phyloP scores from a whole-genome alignment of 2,888 invertebrate species.

The Acronicta aceris region DNA sequence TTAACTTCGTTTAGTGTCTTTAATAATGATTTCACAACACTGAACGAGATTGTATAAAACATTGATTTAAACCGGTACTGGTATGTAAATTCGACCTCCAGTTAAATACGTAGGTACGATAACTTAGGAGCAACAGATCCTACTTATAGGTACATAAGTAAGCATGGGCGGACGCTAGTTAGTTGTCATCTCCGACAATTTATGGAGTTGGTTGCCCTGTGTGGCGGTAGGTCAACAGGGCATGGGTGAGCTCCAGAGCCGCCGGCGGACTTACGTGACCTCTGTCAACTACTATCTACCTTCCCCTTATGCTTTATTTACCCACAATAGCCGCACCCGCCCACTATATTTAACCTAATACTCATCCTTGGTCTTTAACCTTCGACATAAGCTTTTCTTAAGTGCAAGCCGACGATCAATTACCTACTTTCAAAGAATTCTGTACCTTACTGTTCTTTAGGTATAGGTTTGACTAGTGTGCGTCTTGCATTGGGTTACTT shows the following conservation, averaged over 20 bases:
- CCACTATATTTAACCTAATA: conserved; percentile 68
- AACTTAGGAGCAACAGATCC: conserved; percentile 23
- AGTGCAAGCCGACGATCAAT: conserved; percentile 50
- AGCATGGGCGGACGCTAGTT: conserved; percentile 53
- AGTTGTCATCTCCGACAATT: conserved; percentile 69
- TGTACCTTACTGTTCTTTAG: conserved; percentile 40
- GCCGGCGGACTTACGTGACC: conserved; percentile 65
- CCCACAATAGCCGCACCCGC: conserved; percentile 63
- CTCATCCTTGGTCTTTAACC: conserved; percentile 71
- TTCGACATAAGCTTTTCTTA: conserved; percentile 62
- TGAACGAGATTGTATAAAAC: no score
- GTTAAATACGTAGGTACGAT: conserved; percentile 24
- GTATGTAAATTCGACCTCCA: conserved; percentile 2
- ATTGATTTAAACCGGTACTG: no score
- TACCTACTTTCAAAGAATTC: conserved; percentile 49
- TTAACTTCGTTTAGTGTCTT: no score
- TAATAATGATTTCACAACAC: no score
- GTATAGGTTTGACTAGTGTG: conserved; percentile 17
- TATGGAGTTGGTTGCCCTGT: conserved; percentile 62
- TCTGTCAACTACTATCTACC: conserved; percentile 71
- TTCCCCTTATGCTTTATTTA: conserved; percentile 69
- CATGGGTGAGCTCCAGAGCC: conserved; percentile 59
- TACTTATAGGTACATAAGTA: conserved; percentile 21
- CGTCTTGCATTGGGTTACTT: conserved; percentile 16
- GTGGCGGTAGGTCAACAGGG: conserved; percentile 67